Evolutionary conservation across 2,797 vertebrate genomes (phyloP).

Genomic region (Picus viridis): DNA sequence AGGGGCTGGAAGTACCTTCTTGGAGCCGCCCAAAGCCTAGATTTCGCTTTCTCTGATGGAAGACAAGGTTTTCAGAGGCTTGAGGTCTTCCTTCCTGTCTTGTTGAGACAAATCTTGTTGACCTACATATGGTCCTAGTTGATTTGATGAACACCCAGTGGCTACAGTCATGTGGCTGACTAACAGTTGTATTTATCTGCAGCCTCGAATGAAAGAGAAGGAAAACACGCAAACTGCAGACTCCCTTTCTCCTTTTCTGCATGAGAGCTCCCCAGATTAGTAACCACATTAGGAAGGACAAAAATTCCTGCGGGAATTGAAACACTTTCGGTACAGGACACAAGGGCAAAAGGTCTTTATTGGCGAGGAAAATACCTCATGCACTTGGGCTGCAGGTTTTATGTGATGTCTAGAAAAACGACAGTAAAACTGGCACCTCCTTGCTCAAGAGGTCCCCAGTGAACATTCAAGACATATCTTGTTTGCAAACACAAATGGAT

Average conservation of each 20-base stretch:
- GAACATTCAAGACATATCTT: constrained; percentile 71
- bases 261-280: constrained; percentile 26
- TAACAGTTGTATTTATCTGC: neutral
- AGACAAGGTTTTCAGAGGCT: neutral
- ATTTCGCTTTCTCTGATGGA: neutral
- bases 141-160: neutral
- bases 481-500: constrained; percentile 75
- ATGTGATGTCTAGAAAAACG: constrained; percentile 51
- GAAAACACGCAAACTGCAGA: neutral
- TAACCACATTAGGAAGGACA: constrained; percentile 59
- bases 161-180: neutral
- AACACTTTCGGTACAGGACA: constrained; percentile 35
- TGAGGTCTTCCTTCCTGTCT: neutral
- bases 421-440: constrained; percentile 67
- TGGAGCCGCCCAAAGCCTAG: neutral
- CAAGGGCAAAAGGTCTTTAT: constrained; percentile 54
- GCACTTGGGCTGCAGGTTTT: constrained; percentile 51
- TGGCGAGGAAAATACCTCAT: constrained; percentile 50
- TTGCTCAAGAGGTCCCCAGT: constrained; percentile 64
- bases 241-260: constrained; percentile 15
- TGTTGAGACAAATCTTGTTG: neutral
- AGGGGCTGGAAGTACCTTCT: neutral
- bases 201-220: neutral
- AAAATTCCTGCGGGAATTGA: constrained; percentile 39
- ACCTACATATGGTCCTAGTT: neutral